Percentiles rank a stretch among this genome's conserved stretches.
Evolutionary conservation across 2,797 vertebrate species (phyloP).

Genomic region (Rhynchotus rufescens): DNA sequence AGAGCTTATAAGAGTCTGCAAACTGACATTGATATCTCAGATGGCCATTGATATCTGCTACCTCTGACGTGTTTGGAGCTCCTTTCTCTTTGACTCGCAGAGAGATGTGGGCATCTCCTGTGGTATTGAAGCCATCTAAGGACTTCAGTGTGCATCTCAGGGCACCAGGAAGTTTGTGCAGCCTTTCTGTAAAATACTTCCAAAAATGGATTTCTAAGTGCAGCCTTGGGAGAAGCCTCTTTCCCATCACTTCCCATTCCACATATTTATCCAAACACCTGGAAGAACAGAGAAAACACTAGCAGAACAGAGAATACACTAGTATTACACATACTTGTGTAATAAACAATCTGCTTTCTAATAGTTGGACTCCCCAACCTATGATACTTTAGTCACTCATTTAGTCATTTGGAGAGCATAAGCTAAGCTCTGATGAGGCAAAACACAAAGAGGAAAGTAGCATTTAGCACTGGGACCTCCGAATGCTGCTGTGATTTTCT

Average conservation of each 20-base stretch:
- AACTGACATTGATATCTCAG: neutral
- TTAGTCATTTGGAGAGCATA: neutral
- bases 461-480: neutral
- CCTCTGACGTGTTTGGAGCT: neutral
- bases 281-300: neutral
- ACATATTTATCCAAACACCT: neutral
- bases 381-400: neutral
- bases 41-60: neutral
- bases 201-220: neutral
- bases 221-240: neutral
- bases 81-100: neutral
- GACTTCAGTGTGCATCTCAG: neutral
- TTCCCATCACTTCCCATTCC: neutral
- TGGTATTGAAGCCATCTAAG: neutral
- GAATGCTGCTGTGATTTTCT: neutral
- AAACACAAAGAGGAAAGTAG: neutral
- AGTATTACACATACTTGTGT: neutral
- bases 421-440: neutral
- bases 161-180: neutral
- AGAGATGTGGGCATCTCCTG: neutral
- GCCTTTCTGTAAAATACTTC: neutral
- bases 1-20: neutral
- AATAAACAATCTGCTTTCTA: neutral
- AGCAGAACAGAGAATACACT: neutral
- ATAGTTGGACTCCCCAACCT: neutral